Conservation (phyloP, 2,888 invertebrate genomes). For the Drosophila neutralis region DNA sequence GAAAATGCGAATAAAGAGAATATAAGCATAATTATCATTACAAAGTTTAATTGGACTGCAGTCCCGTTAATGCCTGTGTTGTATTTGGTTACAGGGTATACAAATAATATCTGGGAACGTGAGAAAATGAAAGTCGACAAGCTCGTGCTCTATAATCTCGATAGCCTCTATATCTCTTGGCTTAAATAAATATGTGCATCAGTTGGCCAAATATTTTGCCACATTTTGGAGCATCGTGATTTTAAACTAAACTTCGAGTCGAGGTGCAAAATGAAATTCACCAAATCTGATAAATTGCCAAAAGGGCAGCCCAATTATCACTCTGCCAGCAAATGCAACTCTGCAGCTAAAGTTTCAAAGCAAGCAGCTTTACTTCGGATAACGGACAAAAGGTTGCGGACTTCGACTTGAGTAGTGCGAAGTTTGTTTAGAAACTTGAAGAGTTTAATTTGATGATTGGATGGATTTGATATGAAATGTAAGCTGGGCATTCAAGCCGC, state of each 20-base stretch:
- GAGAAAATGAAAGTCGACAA: constrained; percentile 12
- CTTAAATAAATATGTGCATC: constrained; percentile 7
- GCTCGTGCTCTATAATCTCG: constrained; percentile 20
- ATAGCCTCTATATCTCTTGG: not conserved
- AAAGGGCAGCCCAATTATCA: not conserved
- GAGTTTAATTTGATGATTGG: not conserved
- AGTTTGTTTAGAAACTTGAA: not conserved
- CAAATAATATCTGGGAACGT: constrained; percentile 18
- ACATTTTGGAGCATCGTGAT: not conserved
- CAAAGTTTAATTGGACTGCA: not conserved
- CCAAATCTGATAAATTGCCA: not conserved
- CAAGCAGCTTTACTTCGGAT: not conserved
- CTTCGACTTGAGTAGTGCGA: not conserved
- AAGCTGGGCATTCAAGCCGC: constrained; percentile 15
- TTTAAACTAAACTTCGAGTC: not conserved
- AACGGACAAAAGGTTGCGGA: constrained; percentile 9
- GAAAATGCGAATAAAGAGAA: not conserved
- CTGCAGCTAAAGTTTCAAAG: not conserved
- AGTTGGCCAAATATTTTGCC: not conserved
- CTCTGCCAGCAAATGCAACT: not conserved
- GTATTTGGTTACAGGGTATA: constrained; percentile 37
- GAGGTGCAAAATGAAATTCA: not conserved
- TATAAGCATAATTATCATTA: not conserved
- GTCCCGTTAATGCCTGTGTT: not conserved
- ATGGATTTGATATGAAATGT: constrained; percentile 8